phyloP scores from a whole-genome alignment of 2,797 vertebrate species.

The Peromyscus attwateri region DNA sequence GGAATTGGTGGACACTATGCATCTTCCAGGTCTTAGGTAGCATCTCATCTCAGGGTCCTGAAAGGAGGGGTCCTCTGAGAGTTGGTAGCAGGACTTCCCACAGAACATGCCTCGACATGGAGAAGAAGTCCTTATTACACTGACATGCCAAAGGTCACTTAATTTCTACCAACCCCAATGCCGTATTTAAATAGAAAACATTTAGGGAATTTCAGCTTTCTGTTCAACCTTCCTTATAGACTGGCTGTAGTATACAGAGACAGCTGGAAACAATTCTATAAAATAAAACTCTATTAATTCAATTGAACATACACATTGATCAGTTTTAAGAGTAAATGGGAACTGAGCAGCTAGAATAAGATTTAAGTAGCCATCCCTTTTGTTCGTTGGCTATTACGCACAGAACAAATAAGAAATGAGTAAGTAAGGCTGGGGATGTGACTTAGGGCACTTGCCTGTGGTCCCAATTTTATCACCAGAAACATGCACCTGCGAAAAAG shows the following conservation, averaged over 20 bases:
- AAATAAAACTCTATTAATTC: constrained; percentile 7
- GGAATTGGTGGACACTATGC: background rate
- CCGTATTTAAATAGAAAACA: background rate
- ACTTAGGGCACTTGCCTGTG: background rate
- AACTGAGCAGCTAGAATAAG: background rate
- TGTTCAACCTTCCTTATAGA: background rate
- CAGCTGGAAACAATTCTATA: background rate
- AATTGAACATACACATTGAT: constrained; percentile 1
- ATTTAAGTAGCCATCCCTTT: constrained; percentile 39
- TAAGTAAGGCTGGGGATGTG: background rate
- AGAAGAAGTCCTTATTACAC: background rate
- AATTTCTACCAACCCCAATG: background rate
- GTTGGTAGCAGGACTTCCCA: background rate
- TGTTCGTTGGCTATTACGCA: background rate
- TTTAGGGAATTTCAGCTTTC: background rate
- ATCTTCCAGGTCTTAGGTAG: background rate
- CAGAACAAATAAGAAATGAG: background rate
- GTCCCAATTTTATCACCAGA: background rate
- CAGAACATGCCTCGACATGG: accelerated
- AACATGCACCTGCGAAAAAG: background rate
- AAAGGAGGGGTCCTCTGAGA: no score
- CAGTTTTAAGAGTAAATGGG: constrained; percentile 21
- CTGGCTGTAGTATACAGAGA: background rate
- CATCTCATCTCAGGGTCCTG: accelerated
- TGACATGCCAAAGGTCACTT: background rate